Percentiles rank a stretch among this genome's conserved stretches.
Evolutionary conservation across 2,888 invertebrate species (phyloP).

Genomic region (Drosophila mercatorum): DNA sequence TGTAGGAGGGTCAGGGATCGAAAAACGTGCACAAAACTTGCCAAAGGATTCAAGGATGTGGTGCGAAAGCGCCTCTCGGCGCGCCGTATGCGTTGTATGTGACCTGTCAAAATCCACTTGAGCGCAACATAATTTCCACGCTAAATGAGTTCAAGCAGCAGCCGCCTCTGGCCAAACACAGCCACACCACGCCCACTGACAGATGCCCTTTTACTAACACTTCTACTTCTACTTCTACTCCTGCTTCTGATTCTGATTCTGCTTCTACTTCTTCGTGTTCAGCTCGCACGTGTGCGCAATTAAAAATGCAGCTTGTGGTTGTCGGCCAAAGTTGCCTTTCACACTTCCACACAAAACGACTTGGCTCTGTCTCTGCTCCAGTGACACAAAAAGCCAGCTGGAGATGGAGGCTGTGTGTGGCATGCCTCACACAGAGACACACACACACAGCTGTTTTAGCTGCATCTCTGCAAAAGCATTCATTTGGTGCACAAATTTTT

Average conservation of each 20-base stretch:
- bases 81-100: slow-evolving; percentile 10
- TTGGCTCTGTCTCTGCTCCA: slow-evolving; percentile 53
- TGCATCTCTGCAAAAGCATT: slow-evolving; percentile 4
- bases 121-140: slow-evolving; percentile 74
- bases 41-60: slow-evolving; percentile 61
- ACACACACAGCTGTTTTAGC: slow-evolving; percentile 4
- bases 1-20: slow-evolving; percentile 14
- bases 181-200: slow-evolving; percentile 44
- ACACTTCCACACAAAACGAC: slow-evolving; percentile 19
- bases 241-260: background rate
- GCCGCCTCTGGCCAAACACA: slow-evolving; percentile 22
- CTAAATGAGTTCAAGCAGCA: slow-evolving; percentile 76
- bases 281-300: slow-evolving; percentile 75
- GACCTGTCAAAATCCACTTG: slow-evolving; percentile 73
- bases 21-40: slow-evolving; percentile 70
- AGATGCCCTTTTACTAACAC: slow-evolving; percentile 18
- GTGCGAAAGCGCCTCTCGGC: slow-evolving; percentile 7
- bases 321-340: slow-evolving; percentile 58
- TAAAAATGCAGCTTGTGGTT: slow-evolving; percentile 79
- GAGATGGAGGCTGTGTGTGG: background rate
- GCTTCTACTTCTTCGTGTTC: slow-evolving; percentile 4
- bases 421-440: background rate
- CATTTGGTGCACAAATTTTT: slow-evolving; percentile 48
- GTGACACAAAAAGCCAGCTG: slow-evolving; percentile 68
- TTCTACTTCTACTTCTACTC: background rate